Conservation (phyloP, 2,888 invertebrate species). For the Empis livida region DNA sequence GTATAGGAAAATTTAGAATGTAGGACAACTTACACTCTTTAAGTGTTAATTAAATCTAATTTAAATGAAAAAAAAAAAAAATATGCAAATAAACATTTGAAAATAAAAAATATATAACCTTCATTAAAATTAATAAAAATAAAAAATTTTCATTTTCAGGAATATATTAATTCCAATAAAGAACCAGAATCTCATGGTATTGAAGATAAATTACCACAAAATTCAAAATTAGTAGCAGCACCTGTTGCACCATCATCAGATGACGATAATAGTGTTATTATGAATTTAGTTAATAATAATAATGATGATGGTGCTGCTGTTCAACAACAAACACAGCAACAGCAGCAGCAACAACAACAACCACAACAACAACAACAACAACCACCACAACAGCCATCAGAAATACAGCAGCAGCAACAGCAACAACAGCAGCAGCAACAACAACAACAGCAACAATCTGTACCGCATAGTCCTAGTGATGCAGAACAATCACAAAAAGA, state of each 20-base stretch:
- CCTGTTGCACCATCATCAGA: not conserved
- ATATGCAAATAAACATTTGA: too few relatives aligned
- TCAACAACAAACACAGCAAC: too few relatives aligned
- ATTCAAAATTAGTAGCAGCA: not conserved
- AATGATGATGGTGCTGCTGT: not conserved
- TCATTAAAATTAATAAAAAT: too few relatives aligned
- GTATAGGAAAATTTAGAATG: too few relatives aligned
- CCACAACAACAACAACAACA: slow-evolving; percentile 21
- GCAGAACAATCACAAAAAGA: too few relatives aligned
- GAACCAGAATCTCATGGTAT: too few relatives aligned
- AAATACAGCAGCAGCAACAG: slow-evolving; percentile 20
- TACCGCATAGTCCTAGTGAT: not conserved
- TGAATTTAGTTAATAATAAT: not conserved
- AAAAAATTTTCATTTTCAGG: too few relatives aligned
- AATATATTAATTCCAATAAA: too few relatives aligned
- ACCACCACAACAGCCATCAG: slow-evolving; percentile 11
- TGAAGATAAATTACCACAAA: not conserved
- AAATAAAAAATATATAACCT: too few relatives aligned
- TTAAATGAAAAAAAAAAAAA: too few relatives aligned
- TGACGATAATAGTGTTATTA: not conserved
- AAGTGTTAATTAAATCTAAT: too few relatives aligned
- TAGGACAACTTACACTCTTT: too few relatives aligned
- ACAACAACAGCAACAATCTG: slow-evolving; percentile 11
- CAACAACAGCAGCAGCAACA: slow-evolving; percentile 10
- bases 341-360: not conserved